phyloP scores from a whole-genome alignment of 1,140 invertebrate species.

The Schlechtendalia chinensis region DNA sequence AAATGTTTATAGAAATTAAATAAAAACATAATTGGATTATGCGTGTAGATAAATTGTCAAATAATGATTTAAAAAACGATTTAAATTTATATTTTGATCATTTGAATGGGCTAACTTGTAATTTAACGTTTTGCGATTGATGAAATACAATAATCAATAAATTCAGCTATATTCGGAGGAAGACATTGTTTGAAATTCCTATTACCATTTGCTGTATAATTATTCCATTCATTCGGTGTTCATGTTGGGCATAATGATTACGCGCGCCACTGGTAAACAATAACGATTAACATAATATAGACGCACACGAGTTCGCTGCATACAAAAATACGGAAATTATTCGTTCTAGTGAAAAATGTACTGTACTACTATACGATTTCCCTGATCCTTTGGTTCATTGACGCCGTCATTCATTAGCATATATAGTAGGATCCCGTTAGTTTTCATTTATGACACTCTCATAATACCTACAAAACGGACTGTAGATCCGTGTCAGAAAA shows the following conservation, averaged over 20 bases:
- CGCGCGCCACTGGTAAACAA: neutral
- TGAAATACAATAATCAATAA: no score
- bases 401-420: conserved; percentile 34
- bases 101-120: no score
- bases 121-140: no score
- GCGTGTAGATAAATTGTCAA: no score
- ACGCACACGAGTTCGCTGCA: neutral
- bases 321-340: conserved; percentile 2
- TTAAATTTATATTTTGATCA: no score
- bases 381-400: conserved; percentile 41
- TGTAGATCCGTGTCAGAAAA: conserved; percentile 9
- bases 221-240: neutral
- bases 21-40: no score
- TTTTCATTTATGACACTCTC: conserved; percentile 7
- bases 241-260: neutral
- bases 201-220: no score
- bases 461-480: conserved; percentile 11
- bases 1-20: no score
- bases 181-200: neutral
- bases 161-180: no score
- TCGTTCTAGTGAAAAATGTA: conserved; percentile 22
- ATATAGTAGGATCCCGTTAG: conserved; percentile 5
- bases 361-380: neutral
- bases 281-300: neutral
- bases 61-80: no score